These are phyloP conservation scores for Coregonus ussuriensis DNA, from an alignment of 2,797 vertebrate genomes.

Conservation along the genomic window DNA sequence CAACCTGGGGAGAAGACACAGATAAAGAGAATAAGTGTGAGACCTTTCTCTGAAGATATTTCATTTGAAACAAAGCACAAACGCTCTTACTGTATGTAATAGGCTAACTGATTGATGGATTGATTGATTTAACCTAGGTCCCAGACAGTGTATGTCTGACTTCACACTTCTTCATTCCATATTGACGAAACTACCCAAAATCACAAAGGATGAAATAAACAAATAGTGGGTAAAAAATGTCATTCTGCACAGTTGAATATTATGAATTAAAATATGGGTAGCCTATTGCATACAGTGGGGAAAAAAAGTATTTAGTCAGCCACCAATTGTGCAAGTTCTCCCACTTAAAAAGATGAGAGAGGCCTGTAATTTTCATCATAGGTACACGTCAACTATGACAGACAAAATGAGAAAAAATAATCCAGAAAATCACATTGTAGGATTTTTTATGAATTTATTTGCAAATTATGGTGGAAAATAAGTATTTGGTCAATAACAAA, in stretches of 20 bases:
- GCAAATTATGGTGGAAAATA: too few relatives aligned
- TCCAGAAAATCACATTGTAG: too few relatives aligned
- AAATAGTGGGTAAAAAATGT: not conserved
- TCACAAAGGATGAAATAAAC: too few relatives aligned
- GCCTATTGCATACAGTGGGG: constrained; percentile 16
- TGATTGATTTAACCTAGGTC: not conserved
- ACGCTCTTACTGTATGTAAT: not conserved
- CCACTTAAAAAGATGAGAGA: too few relatives aligned
- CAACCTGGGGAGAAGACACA: constrained; percentile 78
- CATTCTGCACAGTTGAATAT: constrained; percentile 17
- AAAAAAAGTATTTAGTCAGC: too few relatives aligned
- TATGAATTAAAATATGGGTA: constrained; percentile 27
- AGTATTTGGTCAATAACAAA: too few relatives aligned
- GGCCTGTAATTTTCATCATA: too few relatives aligned
- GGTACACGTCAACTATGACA: too few relatives aligned
- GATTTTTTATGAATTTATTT: too few relatives aligned
- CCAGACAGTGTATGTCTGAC: not conserved
- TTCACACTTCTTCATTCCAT: not conserved
- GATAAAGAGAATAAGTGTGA: not conserved
- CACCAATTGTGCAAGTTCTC: too few relatives aligned
- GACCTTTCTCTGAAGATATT: not conserved
- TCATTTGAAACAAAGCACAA: constrained; percentile 6
- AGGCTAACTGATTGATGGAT: not conserved
- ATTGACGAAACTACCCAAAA: not conserved
- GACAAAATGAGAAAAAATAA: too few relatives aligned